A percentile compares a stretch with the other conserved stretches of the same genome.
phyloP scores from a whole-genome alignment of 2,797 vertebrate genomes.

The Phoeniculus purpureus region DNA sequence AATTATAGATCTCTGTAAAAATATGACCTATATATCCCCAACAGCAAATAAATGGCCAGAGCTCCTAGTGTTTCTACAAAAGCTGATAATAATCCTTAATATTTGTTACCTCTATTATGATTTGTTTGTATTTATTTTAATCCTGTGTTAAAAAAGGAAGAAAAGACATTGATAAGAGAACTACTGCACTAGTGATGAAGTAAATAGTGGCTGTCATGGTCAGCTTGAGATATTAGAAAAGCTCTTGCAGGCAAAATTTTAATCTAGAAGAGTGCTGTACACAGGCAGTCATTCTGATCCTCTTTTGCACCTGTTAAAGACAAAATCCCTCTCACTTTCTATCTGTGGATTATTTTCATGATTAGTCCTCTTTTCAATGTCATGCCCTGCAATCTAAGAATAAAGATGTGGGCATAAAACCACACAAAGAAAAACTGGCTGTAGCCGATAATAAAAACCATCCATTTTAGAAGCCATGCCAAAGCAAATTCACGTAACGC shows the following conservation, averaged over 20 bases:
- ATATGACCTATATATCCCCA: background rate
- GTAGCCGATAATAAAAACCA: background rate
- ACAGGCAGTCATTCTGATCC: background rate
- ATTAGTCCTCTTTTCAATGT: background rate
- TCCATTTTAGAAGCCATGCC: too few species aligned
- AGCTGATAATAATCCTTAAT: background rate
- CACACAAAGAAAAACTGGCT: background rate
- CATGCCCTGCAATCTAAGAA: background rate
- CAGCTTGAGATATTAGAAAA: background rate
- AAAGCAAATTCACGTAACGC: background rate
- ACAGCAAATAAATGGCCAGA: background rate
- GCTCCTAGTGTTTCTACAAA: background rate
- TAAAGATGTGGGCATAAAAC: background rate
- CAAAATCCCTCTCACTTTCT: slow-evolving; percentile 1
- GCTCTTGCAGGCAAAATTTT: background rate
- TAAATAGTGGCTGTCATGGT: background rate
- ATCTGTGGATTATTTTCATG: background rate
- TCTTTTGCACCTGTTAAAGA: background rate
- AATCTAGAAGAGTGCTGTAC: slow-evolving; percentile 17
- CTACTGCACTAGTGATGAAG: background rate
- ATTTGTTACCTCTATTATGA: background rate
- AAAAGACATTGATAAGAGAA: background rate
- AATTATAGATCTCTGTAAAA: background rate
- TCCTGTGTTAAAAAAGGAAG: background rate
- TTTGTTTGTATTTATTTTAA: background rate